Conservation (phyloP, 2,113 vertebrate genomes). For the Coregonus clupeaformis region DNA sequence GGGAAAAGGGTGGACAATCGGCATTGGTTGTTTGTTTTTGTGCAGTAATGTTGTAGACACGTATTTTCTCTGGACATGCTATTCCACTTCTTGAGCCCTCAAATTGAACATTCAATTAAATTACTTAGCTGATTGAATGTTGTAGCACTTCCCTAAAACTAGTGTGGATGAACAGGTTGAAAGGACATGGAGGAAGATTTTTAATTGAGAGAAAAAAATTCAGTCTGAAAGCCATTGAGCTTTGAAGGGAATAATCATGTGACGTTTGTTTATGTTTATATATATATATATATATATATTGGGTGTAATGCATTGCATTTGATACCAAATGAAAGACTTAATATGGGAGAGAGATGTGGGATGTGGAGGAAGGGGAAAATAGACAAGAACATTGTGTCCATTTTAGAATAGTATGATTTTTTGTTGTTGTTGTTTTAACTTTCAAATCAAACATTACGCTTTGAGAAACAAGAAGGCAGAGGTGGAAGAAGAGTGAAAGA, state of each 20-base stretch:
- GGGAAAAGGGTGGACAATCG: too few species aligned
- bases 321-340: constrained; percentile 18
- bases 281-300: not conserved
- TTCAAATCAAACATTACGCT: constrained; percentile 53
- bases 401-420: constrained; percentile 5
- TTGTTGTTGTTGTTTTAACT: constrained; percentile 21
- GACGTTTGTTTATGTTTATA: constrained; percentile 15
- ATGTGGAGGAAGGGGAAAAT: constrained; percentile 13
- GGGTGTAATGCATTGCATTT: not conserved
- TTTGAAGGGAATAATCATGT: constrained; percentile 27
- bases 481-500: constrained; percentile 32
- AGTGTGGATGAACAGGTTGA: constrained; percentile 16
- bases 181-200: constrained; percentile 28
- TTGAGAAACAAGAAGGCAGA: constrained; percentile 47
- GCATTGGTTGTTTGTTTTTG: constrained; percentile 3
- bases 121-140: not conserved
- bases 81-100: not conserved
- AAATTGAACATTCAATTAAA: not conserved
- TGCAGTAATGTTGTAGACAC: not conserved
- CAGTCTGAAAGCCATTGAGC: constrained; percentile 43
- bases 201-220: constrained; percentile 55
- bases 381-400: constrained; percentile 56
- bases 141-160: constrained; percentile 40
- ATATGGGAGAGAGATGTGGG: constrained; percentile 41
- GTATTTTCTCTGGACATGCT: not conserved